Conservation (phyloP, 1,140 invertebrate species). For the Charaxes varanes region DNA sequence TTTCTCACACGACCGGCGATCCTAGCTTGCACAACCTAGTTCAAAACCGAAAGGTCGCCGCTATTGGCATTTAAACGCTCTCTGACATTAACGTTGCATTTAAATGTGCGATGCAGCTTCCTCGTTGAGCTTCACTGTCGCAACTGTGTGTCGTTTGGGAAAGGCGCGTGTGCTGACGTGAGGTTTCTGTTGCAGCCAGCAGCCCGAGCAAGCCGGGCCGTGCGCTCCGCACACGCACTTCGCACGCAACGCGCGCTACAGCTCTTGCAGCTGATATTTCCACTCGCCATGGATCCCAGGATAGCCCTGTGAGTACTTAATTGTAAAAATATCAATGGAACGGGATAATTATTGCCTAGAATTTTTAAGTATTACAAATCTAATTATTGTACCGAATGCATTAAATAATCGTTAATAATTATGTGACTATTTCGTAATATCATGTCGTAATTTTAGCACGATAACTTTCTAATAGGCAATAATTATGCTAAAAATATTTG, state of each 20-base stretch:
- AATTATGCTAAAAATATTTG: constrained; percentile 23
- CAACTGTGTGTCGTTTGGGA: constrained; percentile 64
- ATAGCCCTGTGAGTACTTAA: constrained; percentile 54
- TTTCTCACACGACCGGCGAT: constrained; percentile 64
- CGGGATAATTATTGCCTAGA: neutral
- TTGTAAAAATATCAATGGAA: neutral
- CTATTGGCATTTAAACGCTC: constrained; percentile 70
- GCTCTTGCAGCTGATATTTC: constrained; percentile 23
- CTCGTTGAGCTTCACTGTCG: constrained; percentile 65
- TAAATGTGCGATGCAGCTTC: constrained; percentile 69
- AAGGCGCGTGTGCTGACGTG: constrained; percentile 64
- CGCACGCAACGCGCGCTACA: constrained; percentile 23
- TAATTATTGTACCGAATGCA: constrained; percentile 6
- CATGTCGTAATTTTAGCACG: constrained; percentile 25
- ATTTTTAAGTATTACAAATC: neutral
- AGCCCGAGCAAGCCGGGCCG: constrained; percentile 45
- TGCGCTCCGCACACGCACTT: constrained; percentile 23
- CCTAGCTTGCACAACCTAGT: constrained; percentile 62
- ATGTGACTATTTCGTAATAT: constrained; percentile 26
- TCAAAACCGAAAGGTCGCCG: constrained; percentile 66
- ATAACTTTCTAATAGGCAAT: constrained; percentile 50
- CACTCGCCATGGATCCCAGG: constrained; percentile 43
- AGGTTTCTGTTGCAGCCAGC: constrained; percentile 63
- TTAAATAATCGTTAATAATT: constrained; percentile 12
- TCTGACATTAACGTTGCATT: constrained; percentile 71